A percentile compares a stretch with the other conserved stretches of the same genome.
Conservation (phyloP, 2,797 vertebrate genomes). For the Fundulus diaphanus region DNA sequence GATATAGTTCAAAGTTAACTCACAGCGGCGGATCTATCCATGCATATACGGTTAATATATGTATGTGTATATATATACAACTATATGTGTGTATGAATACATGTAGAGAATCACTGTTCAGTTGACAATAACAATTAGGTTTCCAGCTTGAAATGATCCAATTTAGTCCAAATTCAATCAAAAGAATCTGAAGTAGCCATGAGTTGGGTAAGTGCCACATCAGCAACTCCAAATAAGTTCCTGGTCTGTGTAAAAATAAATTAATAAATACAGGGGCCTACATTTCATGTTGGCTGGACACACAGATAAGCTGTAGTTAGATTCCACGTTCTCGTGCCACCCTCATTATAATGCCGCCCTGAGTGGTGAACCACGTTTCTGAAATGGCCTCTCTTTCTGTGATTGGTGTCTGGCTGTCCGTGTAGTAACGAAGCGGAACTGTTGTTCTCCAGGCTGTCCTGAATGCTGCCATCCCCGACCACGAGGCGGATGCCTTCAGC, state of each 20-base stretch:
- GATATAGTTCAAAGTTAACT: neutral
- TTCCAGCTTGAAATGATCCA: neutral
- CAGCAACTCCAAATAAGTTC: neutral
- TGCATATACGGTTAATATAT: no score
- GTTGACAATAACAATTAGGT: neutral
- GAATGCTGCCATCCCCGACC: constrained; percentile 92
- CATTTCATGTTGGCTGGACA: neutral
- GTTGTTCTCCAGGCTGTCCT: constrained; percentile 83
- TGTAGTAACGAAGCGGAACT: neutral
- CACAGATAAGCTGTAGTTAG: no score
- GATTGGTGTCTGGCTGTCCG: neutral
- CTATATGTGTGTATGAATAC: no score
- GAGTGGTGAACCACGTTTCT: neutral
- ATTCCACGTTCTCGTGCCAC: neutral
- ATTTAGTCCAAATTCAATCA: neutral
- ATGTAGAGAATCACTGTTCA: neutral
- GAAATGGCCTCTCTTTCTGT: neutral
- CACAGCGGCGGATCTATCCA: neutral
- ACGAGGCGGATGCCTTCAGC: constrained; percentile 91
- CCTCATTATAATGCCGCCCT: neutral
- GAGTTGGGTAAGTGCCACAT: neutral
- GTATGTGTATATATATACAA: no score
- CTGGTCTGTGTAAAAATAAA: neutral
- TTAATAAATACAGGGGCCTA: neutral
- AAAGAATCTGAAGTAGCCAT: neutral